These are phyloP conservation scores for Drosophila nikananu DNA, from an alignment of 1,140 invertebrate species.

Conservation along the genomic window DNA sequence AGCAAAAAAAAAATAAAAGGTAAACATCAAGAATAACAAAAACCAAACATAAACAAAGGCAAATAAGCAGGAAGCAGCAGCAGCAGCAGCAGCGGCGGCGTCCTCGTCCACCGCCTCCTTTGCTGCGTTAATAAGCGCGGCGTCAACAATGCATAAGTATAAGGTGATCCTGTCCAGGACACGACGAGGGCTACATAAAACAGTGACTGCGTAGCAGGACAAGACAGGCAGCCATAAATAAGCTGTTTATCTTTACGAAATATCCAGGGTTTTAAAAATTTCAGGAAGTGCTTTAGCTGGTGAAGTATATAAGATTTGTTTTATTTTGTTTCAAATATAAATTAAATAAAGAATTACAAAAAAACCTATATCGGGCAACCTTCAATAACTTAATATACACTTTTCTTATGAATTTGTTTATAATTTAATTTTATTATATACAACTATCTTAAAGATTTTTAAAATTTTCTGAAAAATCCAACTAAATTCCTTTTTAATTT, in stretches of 20 bases:
- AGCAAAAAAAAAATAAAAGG: constrained; percentile 13
- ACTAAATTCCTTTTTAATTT: background rate
- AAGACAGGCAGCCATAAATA: background rate
- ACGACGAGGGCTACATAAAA: constrained; percentile 23
- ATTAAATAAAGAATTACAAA: background rate
- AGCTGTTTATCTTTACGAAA: background rate
- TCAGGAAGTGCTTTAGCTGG: background rate
- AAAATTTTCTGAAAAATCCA: too few species aligned
- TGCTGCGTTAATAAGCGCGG: constrained; percentile 60
- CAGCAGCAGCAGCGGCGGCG: background rate
- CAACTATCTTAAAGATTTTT: too few species aligned
- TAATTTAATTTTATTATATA: too few species aligned
- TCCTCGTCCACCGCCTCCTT: constrained; percentile 15
- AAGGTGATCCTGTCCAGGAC: constrained; percentile 34
- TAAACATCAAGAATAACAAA: constrained; percentile 50
- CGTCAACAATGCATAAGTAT: constrained; percentile 64
- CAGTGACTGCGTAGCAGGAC: background rate
- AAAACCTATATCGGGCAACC: background rate
- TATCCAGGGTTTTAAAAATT: background rate
- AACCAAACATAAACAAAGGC: constrained; percentile 65
- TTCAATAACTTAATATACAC: background rate
- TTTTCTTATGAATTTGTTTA: background rate
- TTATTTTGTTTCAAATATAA: background rate
- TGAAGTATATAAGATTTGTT: too few species aligned
- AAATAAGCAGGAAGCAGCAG: constrained; percentile 70